Evolutionary conservation across 2,888 invertebrate species (phyloP).

Genomic region (Selenia dentaria): DNA sequence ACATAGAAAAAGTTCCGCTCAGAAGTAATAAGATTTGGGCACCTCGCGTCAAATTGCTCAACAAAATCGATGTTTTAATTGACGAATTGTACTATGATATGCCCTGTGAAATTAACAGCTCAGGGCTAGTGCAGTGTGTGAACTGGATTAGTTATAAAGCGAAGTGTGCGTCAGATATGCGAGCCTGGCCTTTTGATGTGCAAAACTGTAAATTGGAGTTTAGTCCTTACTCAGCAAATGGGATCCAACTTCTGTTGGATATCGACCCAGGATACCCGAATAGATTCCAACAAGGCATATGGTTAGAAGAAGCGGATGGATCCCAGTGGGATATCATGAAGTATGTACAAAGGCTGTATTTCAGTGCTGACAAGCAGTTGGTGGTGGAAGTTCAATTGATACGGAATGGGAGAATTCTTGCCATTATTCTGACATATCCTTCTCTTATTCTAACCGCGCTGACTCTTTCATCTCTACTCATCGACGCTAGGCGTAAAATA

Average conservation of each 20-base stretch:
- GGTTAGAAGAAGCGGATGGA: slow-evolving; percentile 26
- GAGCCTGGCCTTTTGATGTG: slow-evolving; percentile 50
- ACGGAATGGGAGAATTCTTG: slow-evolving; percentile 46
- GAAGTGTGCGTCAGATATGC: slow-evolving; percentile 40
- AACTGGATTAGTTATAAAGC: slow-evolving; percentile 4
- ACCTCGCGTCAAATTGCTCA: slow-evolving; percentile 39
- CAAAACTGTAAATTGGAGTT: slow-evolving; percentile 44
- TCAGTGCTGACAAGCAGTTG: slow-evolving; percentile 32
- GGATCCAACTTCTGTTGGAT: no score
- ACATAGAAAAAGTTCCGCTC: slow-evolving; percentile 26
- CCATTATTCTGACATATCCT: slow-evolving; percentile 47
- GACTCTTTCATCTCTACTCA: slow-evolving; percentile 37
- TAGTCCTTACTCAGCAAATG: no score
- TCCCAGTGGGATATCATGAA: no score
- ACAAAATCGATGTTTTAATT: slow-evolving; percentile 25
- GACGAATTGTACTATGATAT: neutral
- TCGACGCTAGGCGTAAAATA: slow-evolving; percentile 40
- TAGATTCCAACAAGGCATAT: no score
- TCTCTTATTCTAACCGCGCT: slow-evolving; percentile 41
- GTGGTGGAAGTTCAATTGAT: slow-evolving; percentile 48
- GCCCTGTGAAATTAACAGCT: slow-evolving; percentile 22
- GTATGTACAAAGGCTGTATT: no score
- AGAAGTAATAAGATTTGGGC: slow-evolving; percentile 35
- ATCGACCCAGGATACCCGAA: no score
- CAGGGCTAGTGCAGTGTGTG: slow-evolving; percentile 21